Conservation (phyloP, 2,888 invertebrate genomes). For the Hanleya hanleyi region DNA sequence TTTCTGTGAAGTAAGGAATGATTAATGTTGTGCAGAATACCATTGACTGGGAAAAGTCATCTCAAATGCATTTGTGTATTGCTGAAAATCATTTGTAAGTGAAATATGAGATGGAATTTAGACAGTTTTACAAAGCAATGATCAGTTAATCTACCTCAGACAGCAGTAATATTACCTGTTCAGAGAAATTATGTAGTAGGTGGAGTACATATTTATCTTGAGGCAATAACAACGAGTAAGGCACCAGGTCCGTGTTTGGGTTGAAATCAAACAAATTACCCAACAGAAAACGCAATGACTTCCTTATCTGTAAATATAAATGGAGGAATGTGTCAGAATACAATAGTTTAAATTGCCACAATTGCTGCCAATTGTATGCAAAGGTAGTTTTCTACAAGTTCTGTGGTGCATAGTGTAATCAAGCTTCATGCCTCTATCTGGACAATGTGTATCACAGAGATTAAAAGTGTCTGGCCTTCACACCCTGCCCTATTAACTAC, state of each 20-base stretch:
- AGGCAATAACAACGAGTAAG: conserved; percentile 68
- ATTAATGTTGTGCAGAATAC: neutral
- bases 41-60: neutral
- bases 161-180: conserved; percentile 72
- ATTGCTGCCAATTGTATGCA: too few species aligned
- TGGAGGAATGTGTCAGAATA: too few species aligned
- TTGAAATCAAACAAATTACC: conserved; percentile 78
- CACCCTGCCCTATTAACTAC: too few species aligned
- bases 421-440: too few species aligned
- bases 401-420: too few species aligned
- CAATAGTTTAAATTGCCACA: too few species aligned
- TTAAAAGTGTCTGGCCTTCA: too few species aligned
- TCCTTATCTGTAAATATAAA: conserved; percentile 79
- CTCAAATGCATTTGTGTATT: neutral
- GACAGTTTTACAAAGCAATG: too few species aligned
- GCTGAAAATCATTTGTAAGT: too few species aligned
- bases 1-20: neutral
- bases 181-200: conserved; percentile 78
- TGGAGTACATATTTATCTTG: conserved; percentile 83
- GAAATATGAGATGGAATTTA: too few species aligned
- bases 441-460: too few species aligned
- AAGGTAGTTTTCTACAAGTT: too few species aligned
- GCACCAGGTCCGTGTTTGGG: conserved; percentile 69
- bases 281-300: conserved; percentile 86
- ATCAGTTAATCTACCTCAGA: neutral